Evolutionary conservation across 2,113 vertebrate species (phyloP), one percentile per base, ranked within the genome.

Genomic region (Peromyscus leucopus): DNA sequence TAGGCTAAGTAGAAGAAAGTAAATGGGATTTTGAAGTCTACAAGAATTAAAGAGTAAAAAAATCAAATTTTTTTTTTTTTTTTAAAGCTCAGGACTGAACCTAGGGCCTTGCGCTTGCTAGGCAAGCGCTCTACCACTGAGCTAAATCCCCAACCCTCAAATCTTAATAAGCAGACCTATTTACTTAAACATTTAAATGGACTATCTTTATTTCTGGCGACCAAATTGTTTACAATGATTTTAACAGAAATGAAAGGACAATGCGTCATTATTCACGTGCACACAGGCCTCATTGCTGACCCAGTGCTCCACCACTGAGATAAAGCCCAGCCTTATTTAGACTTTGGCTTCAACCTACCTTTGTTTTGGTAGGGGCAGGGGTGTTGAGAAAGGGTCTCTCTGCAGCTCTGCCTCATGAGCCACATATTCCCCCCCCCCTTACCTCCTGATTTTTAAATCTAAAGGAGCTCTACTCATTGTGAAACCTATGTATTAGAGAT

Each of bases 201-300:
- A 79, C n/a, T 75, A 21, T 96, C 59, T 74, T 94, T 78, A n/a
- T 71, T 94, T 48, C 51, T 78, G 39, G 39, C 51, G 89, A 4
- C n/a, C n/a, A n/a, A n/a, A n/a, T n/a, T n/a, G n/a, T n/a, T n/a
- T n/a, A n/a, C 67, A 39, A 84, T 85, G 36, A 65, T 5, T 65
- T 93, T n/a, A 79, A 75, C 24, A 69, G 92, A 79, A 92, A 79
- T 57, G 55, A 89, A 75, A 89, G n/a, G 17, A 15, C 10, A 57
- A 8, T 46, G 17, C 4, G 76, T 83, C 31, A 89, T 84, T 48
- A 55, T 15, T 15, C 48, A 16, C 15, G 17, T 28, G 26, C 48
- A 75, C 33, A 36, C 33, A 80, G 61, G 33, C 22, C 36, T 82
- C 42, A 26, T 57, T 16, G 33, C 9, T 39, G 72, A 7, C 31